These are phyloP conservation scores for Zaprionus taronus DNA, from an alignment of 1,140 invertebrate genomes.

Conservation along the genomic window DNA sequence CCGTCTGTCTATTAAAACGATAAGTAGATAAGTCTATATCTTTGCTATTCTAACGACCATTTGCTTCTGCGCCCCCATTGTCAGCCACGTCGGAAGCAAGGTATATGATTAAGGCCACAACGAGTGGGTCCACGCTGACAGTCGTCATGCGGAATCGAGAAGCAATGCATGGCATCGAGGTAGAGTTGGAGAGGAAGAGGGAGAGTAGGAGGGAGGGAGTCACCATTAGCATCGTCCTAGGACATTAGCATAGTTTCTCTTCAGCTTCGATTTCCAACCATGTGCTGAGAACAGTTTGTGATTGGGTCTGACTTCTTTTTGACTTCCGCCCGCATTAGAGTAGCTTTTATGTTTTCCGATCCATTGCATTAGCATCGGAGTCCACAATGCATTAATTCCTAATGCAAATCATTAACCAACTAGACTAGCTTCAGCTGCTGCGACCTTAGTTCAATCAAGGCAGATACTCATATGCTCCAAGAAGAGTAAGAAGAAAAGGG, in stretches of 20 bases:
- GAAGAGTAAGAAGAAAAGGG: no score
- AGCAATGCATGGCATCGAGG: not conserved
- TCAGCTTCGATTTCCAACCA: not conserved
- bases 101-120: constrained; percentile 44
- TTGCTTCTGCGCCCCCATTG: constrained; percentile 24
- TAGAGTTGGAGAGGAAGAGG: not conserved
- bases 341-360: not conserved
- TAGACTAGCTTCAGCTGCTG: not conserved
- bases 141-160: not conserved
- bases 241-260: not conserved
- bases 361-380: no score
- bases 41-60: constrained; percentile 22
- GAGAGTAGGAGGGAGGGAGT: not conserved
- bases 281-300: not conserved
- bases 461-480: no score
- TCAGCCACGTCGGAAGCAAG: not conserved
- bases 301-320: not conserved
- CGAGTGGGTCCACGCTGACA: constrained; percentile 16
- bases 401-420: not conserved
- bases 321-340: not conserved
- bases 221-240: not conserved
- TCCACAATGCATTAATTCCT: no score
- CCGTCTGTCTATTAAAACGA: constrained; percentile 1
- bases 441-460: not conserved
- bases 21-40: constrained; percentile 15